Evolutionary conservation across 1,140 invertebrate genomes (phyloP).

Genomic region (Dreissena rostriformis): DNA sequence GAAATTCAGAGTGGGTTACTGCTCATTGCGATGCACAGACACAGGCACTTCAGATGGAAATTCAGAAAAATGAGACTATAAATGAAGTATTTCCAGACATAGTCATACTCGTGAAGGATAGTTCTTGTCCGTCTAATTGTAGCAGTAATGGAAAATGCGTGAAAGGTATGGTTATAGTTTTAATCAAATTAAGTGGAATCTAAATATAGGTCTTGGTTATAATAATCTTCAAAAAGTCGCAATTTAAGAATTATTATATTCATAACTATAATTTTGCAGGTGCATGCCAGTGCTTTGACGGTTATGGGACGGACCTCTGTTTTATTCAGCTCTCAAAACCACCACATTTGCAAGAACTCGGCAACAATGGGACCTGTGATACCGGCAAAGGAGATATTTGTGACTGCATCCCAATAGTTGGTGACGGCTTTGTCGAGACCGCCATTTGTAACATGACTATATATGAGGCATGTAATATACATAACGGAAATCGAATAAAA

Average conservation of each 20-base stretch:
- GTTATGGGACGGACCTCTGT: slow-evolving; percentile 34
- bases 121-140: slow-evolving; percentile 30
- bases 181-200: too few relatives aligned
- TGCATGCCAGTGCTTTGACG: slow-evolving; percentile 14
- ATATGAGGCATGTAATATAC: background rate
- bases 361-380: slow-evolving; percentile 28
- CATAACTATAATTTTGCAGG: background rate
- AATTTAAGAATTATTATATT: slow-evolving; percentile 8
- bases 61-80: slow-evolving; percentile 21
- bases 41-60: background rate
- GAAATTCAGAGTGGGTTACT: background rate
- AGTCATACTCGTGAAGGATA: background rate
- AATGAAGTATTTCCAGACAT: slow-evolving; percentile 10
- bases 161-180: background rate
- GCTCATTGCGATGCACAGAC: slow-evolving; percentile 30
- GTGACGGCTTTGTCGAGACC: slow-evolving; percentile 30
- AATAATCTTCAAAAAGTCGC: background rate
- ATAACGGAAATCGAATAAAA: background rate
- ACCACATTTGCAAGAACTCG: slow-evolving; percentile 3
- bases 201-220: background rate
- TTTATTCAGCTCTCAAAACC: background rate
- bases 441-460: slow-evolving; percentile 1
- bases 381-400: background rate
- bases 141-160: slow-evolving; percentile 20
- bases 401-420: slow-evolving; percentile 35